A percentile compares a stretch with the other conserved stretches of the same genome.
Conservation (phyloP, 2,797 vertebrate species). For the Lacerta bilineata region DNA sequence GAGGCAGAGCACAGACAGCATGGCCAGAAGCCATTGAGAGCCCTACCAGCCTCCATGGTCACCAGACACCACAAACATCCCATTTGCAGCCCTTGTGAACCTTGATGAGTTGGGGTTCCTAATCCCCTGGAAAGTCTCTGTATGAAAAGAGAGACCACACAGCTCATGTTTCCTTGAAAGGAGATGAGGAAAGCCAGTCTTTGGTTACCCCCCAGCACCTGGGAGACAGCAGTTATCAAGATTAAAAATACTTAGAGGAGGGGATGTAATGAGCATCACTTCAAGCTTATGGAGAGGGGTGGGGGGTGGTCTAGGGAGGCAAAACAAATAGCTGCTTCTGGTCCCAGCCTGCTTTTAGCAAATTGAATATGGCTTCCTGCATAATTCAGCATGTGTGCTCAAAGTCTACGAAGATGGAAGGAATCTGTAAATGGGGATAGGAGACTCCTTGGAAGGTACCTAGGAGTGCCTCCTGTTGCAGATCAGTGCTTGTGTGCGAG, state of each 20-base stretch:
- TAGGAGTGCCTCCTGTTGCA: constrained; percentile 68
- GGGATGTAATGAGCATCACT: constrained; percentile 25
- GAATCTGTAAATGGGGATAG: constrained; percentile 66
- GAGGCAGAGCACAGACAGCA: too few species aligned
- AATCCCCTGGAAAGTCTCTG: too few species aligned
- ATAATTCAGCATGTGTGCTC: constrained; percentile 69
- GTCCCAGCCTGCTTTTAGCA: constrained; percentile 66
- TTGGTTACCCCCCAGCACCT: neutral
- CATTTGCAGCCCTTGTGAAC: too few species aligned
- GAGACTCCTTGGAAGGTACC: constrained; percentile 56
- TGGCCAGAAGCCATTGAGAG: too few species aligned
- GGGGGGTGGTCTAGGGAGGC: constrained; percentile 59
- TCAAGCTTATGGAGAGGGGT: neutral
- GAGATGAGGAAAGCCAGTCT: neutral
- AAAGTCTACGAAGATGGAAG: constrained; percentile 57
- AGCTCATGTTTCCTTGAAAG: neutral
- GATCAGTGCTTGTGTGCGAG: neutral
- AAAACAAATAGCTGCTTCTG: constrained; percentile 74
- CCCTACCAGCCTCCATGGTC: too few species aligned
- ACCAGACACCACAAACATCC: too few species aligned
- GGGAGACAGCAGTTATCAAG: neutral
- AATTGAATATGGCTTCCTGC: constrained; percentile 71
- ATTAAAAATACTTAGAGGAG: constrained; percentile 55
- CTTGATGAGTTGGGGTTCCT: too few species aligned
- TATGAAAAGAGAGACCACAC: too few species aligned